A percentile compares a stretch with the other conserved stretches of the same genome.
Evolutionary conservation across 2,113 vertebrate species (phyloP).

Genomic region (Tenebrosternarchus preto): DNA sequence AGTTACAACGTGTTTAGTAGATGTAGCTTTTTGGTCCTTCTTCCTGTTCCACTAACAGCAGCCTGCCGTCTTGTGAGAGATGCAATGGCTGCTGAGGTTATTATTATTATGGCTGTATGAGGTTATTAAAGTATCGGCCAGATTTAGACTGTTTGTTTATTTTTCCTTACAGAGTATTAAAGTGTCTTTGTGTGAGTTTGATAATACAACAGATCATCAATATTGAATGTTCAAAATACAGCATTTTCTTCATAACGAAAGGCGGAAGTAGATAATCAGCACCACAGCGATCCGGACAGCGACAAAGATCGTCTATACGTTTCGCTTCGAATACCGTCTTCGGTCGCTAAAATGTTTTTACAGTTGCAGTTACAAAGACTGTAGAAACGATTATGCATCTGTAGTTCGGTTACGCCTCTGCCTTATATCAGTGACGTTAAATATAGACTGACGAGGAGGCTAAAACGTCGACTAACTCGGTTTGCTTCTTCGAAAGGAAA

Average conservation of each 20-base stretch:
- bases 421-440: too few relatives aligned
- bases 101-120: too few relatives aligned
- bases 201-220: not conserved
- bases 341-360: too few relatives aligned
- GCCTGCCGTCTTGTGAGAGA: not conserved
- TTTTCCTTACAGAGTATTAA: not conserved
- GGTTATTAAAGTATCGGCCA: not conserved
- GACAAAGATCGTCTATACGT: not conserved
- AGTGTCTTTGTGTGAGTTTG: not conserved
- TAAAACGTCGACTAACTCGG: too few relatives aligned
- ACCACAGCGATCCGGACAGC: constrained; percentile 27
- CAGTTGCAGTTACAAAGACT: too few relatives aligned
- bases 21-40: too few relatives aligned
- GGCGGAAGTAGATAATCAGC: constrained; percentile 5
- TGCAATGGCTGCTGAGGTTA: not conserved
- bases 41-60: not conserved
- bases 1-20: not conserved
- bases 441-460: too few relatives aligned
- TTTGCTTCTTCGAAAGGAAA: too few relatives aligned
- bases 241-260: not conserved
- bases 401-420: too few relatives aligned
- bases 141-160: not conserved
- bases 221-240: not conserved
- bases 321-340: not conserved
- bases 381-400: too few relatives aligned